Conservation (phyloP, 1,140 invertebrate species). For the Diachasmimorpha longicaudata region DNA sequence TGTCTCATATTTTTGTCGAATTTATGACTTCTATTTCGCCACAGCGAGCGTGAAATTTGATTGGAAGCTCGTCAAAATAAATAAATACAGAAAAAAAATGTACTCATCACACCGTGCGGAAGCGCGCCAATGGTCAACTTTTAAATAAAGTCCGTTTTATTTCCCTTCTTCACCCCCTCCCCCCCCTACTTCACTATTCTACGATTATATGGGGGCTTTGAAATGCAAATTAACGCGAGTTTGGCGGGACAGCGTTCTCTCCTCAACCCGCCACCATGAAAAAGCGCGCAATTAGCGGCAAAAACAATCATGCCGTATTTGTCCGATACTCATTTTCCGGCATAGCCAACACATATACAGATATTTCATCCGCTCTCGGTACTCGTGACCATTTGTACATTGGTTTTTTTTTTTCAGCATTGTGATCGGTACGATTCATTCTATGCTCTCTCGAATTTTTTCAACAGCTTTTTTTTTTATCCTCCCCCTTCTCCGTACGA, state of each 20-base stretch:
- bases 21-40: too few relatives aligned
- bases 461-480: constrained; percentile 6
- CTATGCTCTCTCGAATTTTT: constrained; percentile 1
- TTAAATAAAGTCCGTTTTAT: constrained; percentile 42
- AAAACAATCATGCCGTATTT: constrained; percentile 54
- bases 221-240: constrained; percentile 46
- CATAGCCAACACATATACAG: not conserved
- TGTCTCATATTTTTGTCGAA: too few relatives aligned
- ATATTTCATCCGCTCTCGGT: not conserved
- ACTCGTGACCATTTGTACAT: not conserved
- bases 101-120: too few relatives aligned
- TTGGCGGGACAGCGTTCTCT: not conserved
- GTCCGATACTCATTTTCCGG: constrained; percentile 52
- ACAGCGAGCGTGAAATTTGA: too few relatives aligned
- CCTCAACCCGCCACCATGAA: constrained; percentile 9
- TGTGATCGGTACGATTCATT: constrained; percentile 1
- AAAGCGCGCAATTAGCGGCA: constrained; percentile 50
- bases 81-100: too few relatives aligned
- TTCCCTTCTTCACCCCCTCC: constrained; percentile 39
- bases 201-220: constrained; percentile 39
- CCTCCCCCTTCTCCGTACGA: not conserved
- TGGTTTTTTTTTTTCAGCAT: not conserved
- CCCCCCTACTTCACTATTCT: not conserved
- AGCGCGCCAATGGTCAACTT: constrained; percentile 38
- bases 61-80: too few relatives aligned